Percentiles rank a stretch among this genome's conserved stretches.
Evolutionary conservation across 2,888 invertebrate genomes (phyloP).

Genomic region (Thecophora atra): DNA sequence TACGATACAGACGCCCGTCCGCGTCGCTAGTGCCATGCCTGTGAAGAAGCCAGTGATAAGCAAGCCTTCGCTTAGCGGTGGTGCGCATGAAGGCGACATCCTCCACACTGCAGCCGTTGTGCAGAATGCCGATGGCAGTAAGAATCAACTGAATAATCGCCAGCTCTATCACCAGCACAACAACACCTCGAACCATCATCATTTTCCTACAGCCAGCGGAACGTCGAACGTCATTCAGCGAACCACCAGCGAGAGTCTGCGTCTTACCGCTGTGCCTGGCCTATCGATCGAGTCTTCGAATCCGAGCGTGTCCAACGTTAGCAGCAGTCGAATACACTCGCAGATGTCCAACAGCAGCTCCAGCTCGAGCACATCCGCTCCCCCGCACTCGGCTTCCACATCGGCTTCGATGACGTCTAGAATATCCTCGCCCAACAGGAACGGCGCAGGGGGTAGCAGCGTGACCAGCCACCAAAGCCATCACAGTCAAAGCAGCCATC

Average conservation of each 20-base stretch:
- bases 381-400: constrained; percentile 49
- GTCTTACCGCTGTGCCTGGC: constrained; percentile 64
- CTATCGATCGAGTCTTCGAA: constrained; percentile 40
- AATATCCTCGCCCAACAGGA: constrained; percentile 59
- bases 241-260: constrained; percentile 78
- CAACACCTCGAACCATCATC: constrained; percentile 49
- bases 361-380: constrained; percentile 47
- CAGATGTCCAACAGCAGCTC: constrained; percentile 42
- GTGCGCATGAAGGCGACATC: constrained; percentile 22
- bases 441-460: constrained; percentile 43
- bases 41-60: constrained; percentile 55
- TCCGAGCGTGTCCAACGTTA: constrained; percentile 47
- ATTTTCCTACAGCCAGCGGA: constrained; percentile 33
- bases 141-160: constrained; percentile 51
- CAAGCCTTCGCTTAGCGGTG: constrained; percentile 53
- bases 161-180: constrained; percentile 51
- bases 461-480: constrained; percentile 37
- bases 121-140: constrained; percentile 33
- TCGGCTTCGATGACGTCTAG: constrained; percentile 48
- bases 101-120: background rate
- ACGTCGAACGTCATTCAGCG: constrained; percentile 69
- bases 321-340: constrained; percentile 43
- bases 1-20: constrained; percentile 55
- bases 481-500: constrained; percentile 34
- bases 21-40: constrained; percentile 51